Evolutionary conservation across 2,888 invertebrate genomes (phyloP).

Genomic region (Corbicula japonica): DNA sequence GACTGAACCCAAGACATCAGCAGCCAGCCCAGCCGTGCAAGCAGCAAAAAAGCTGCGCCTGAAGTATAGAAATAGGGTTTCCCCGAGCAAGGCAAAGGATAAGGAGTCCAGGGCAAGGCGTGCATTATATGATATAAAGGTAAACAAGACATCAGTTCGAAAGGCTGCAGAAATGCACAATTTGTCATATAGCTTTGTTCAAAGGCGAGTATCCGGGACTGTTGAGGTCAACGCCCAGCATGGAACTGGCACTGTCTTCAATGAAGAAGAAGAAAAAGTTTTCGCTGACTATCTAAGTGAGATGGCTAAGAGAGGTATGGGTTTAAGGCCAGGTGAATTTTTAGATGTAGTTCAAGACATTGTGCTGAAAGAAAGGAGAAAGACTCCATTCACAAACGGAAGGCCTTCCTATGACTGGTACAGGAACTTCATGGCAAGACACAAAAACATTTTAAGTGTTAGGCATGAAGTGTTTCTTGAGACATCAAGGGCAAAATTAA

Average conservation of each 20-base stretch:
- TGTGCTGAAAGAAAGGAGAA: constrained; percentile 11
- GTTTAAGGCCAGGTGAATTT: constrained; percentile 38
- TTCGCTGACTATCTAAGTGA: constrained; percentile 40
- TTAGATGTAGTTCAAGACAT: constrained; percentile 23
- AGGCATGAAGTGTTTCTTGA: constrained; percentile 8
- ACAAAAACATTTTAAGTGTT: constrained; percentile 2
- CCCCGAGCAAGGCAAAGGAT: not conserved
- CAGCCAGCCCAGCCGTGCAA: not conserved
- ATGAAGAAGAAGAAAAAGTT: constrained; percentile 30
- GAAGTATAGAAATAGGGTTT: not conserved
- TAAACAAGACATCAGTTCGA: constrained; percentile 5
- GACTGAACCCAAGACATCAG: not conserved
- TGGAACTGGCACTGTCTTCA: constrained; percentile 33
- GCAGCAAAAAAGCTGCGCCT: constrained; percentile 4
- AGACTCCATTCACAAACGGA: constrained; percentile 15
- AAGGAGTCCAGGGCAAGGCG: constrained; percentile 4
- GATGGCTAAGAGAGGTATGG: constrained; percentile 55
- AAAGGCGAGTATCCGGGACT: constrained; percentile 30
- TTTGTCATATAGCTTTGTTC: constrained; percentile 12
- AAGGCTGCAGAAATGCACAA: constrained; percentile 6
- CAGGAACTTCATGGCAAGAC: constrained; percentile 1
- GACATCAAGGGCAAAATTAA: not conserved
- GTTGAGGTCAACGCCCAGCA: constrained; percentile 32
- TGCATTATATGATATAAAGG: constrained; percentile 9
- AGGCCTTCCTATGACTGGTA: constrained; percentile 29